Base-by-base conservation (phyloP, 2,797 vertebrate genomes). In the Chromis chromis region DNA sequence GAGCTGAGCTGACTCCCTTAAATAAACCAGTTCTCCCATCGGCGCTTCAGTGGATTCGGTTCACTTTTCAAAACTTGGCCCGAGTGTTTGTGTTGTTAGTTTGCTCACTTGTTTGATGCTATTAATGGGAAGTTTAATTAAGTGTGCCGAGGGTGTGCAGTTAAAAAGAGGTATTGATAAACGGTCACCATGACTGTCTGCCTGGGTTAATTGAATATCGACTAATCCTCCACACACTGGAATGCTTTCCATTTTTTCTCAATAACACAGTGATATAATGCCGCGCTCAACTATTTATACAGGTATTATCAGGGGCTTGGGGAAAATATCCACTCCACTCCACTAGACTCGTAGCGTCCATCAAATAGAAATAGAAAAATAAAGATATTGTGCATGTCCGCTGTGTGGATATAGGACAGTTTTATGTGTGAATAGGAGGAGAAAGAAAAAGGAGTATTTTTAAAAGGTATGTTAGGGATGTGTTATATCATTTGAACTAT, bases 151-250 rank as follows among this genome's bases (percentile, higher is more conserved):
- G 77, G 71, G 66, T 74, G 70, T 82, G 88, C 75, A 75, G 81
- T 91, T 93, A 92, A 91, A 93, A 91, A 91, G 79, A 78, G 69
- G 75, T 90, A 93, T 94, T 88, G 93, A 94, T 93, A 89, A 94
- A 92, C 82, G 82, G 90, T 88, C 90, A 78, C 73, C 53, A 71
- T 79, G 76, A 88, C 84, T 77, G 84, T 83, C 88, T 88, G 81
- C 77, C 78, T 75, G 74, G 86, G 89, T 91, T 94, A 95, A 95
- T 94, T 94, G 90, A 94, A 93, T 94, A 95, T 95, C 63, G 93
- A 95, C 90, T 88, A 77, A 81, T 91, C 80, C 80, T 85, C 79
- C 52, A 33, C 80, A 77, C 69, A 80, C 82, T 79, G 65, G 79
- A 92, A 85, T 70, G 67, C 80, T 76, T 89, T 87, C 79, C 80